Percentiles rank a stretch among this genome's conserved stretches.
These are phyloP conservation scores for Synergus itoensis DNA, from an alignment of 2,888 invertebrate genomes.

Conservation along the genomic window DNA sequence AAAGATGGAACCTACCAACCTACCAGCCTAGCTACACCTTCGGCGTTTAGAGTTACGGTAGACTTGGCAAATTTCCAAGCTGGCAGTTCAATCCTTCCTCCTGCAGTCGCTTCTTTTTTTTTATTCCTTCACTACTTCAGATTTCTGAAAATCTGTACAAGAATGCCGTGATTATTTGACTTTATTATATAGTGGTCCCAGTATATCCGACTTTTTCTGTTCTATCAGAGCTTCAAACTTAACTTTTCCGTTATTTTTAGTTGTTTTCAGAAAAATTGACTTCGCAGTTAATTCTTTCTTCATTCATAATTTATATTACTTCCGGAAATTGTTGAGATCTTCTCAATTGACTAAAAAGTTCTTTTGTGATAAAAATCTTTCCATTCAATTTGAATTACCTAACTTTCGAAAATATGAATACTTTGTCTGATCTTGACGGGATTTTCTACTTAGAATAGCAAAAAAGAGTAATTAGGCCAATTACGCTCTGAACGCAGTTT, in stretches of 20 bases:
- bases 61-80: constrained; percentile 66
- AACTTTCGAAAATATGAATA: too few species aligned
- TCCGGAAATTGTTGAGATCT: too few species aligned
- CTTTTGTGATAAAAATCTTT: too few species aligned
- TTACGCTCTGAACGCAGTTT: too few species aligned
- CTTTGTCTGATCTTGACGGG: background rate
- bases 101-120: constrained; percentile 3
- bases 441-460: background rate
- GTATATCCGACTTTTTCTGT: constrained; percentile 20
- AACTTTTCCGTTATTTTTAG: background rate
- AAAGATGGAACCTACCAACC: constrained; percentile 47
- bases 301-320: too few species aligned
- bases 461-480: too few species aligned
- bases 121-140: constrained; percentile 7
- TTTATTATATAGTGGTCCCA: constrained; percentile 47
- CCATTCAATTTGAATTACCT: too few species aligned
- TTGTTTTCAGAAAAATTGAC: too few species aligned
- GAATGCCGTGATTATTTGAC: constrained; percentile 11
- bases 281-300: too few species aligned
- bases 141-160: constrained; percentile 4
- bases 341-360: too few species aligned
- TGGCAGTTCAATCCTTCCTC: constrained; percentile 54
- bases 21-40: constrained; percentile 48
- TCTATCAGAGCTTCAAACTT: too few species aligned
- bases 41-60: constrained; percentile 43